phyloP scores from a whole-genome alignment of 1,140 invertebrate genomes.

The Cydia splendana region DNA sequence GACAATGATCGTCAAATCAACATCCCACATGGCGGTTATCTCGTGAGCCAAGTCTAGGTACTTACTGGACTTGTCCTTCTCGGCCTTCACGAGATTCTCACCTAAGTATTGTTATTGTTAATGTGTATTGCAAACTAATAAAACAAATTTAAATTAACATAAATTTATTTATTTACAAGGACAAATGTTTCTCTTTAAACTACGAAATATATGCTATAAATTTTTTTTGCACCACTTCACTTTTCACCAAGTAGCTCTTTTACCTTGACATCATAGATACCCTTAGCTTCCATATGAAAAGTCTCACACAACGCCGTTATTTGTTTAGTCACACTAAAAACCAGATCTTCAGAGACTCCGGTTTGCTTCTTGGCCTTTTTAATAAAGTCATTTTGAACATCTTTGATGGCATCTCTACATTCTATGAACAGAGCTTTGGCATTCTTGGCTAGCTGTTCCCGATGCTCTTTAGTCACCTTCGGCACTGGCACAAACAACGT shows the following conservation, averaged over 20 bases:
- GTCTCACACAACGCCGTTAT: conserved; percentile 84
- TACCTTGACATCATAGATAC: conserved; percentile 84
- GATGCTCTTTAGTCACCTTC: conserved; percentile 95
- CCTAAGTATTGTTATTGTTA: no score
- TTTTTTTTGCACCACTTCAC: conserved; percentile 20
- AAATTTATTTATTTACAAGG: background rate
- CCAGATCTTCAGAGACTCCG: conserved; percentile 84
- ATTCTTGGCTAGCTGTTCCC: conserved; percentile 92
- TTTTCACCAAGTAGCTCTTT: conserved; percentile 84
- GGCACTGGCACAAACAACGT: conserved; percentile 93
- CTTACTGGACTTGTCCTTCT: no score
- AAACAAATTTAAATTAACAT: no score
- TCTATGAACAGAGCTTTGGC: conserved; percentile 91
- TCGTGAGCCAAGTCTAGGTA: no score
- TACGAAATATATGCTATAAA: background rate
- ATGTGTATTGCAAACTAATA: no score
- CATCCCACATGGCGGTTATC: no score
- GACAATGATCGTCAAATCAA: no score
- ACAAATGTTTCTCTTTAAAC: background rate
- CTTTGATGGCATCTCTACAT: conserved; percentile 88
- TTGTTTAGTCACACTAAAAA: conserved; percentile 84
- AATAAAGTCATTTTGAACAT: conserved; percentile 87
- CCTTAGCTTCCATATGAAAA: conserved; percentile 84
- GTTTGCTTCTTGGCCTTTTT: conserved; percentile 85
- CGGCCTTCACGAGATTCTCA: no score